Conservation (phyloP, 1,140 invertebrate species). For the Zelostemma sp. region DNA sequence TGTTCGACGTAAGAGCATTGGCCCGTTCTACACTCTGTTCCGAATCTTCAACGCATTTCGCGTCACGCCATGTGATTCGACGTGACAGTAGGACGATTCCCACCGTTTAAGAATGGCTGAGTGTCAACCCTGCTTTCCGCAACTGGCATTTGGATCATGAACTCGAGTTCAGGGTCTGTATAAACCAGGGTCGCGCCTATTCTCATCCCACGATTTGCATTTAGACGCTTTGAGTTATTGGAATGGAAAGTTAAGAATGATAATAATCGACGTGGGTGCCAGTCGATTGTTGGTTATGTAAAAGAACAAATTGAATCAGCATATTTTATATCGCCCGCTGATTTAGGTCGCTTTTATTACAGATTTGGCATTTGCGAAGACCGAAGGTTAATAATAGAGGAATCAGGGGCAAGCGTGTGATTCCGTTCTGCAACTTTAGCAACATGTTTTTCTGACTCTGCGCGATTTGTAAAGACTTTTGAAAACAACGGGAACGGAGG, state of each 20-base stretch:
- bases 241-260: slow-evolving; percentile 10
- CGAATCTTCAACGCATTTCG: slow-evolving; percentile 34
- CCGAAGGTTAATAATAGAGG: too few species aligned
- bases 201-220: slow-evolving; percentile 41
- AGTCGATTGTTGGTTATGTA: slow-evolving; percentile 4
- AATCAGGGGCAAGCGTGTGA: too few species aligned
- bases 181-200: slow-evolving; percentile 40
- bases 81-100: slow-evolving; percentile 43
- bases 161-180: slow-evolving; percentile 39
- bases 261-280: not conserved
- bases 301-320: not conserved
- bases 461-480: too few species aligned
- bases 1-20: slow-evolving; percentile 46
- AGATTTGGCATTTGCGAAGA: too few species aligned
- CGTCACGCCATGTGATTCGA: slow-evolving; percentile 33
- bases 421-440: too few species aligned
- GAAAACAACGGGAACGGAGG: too few species aligned
- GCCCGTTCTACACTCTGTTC: slow-evolving; percentile 38
- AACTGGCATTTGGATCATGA: slow-evolving; percentile 19
- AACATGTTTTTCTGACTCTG: too few species aligned
- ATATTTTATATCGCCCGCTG: not conserved
- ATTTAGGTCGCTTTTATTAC: too few species aligned
- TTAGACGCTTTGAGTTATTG: slow-evolving; percentile 15
- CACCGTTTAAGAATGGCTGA: slow-evolving; percentile 48
- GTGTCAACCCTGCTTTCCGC: slow-evolving; percentile 36